A percentile compares a stretch with the other conserved stretches of the same genome.
These are phyloP conservation scores for Polyommatus icarus DNA, from an alignment of 2,888 invertebrate species.

Conservation along the genomic window DNA sequence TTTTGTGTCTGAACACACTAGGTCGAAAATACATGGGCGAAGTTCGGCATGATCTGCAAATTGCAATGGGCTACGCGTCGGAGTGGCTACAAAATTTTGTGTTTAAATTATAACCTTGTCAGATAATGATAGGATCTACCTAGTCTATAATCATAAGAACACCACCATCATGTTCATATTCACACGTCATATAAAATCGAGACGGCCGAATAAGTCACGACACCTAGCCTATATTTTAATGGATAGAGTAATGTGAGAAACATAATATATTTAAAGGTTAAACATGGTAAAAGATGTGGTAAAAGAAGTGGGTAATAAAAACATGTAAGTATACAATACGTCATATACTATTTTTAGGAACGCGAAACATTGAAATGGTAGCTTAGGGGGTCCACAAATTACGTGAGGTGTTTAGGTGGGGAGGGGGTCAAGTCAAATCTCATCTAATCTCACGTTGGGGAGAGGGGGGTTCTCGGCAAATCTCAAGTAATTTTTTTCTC, in stretches of 20 bases:
- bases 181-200: background rate
- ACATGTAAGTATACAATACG: background rate
- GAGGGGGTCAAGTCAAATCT: too few species aligned
- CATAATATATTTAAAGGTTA: background rate
- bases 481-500: too few species aligned
- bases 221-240: background rate
- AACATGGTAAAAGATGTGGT: background rate
- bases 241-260: background rate
- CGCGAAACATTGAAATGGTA: too few species aligned
- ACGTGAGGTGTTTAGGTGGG: too few species aligned
- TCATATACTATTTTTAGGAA: background rate
- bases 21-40: too few species aligned
- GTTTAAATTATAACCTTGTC: background rate
- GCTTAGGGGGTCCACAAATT: too few species aligned
- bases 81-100: background rate
- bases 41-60: too few species aligned
- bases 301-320: background rate
- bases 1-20: too few species aligned
- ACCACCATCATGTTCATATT: background rate
- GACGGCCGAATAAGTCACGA: conserved; percentile 15
- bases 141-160: background rate
- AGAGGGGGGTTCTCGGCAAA: too few species aligned
- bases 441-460: too few species aligned
- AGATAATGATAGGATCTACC: background rate
- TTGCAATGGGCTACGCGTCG: too few species aligned